These are phyloP conservation scores for Scelioninae gen. 1 DNA, from an alignment of 2,888 invertebrate genomes.

Conservation along the genomic window DNA sequence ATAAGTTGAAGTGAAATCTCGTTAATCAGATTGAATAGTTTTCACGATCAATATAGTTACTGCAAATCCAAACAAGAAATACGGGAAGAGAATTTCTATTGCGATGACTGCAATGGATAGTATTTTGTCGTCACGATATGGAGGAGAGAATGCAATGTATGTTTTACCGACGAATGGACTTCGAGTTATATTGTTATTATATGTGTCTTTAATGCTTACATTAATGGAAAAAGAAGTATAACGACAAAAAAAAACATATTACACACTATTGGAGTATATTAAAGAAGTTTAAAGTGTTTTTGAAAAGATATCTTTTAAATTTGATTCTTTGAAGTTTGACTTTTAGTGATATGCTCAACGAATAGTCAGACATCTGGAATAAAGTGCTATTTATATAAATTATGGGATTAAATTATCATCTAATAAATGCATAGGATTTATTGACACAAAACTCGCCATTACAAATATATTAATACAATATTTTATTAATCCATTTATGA, in stretches of 20 bases:
- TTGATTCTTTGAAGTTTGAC: background rate
- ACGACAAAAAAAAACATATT: background rate
- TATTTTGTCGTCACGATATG: slow-evolving; percentile 16
- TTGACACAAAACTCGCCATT: too few species aligned
- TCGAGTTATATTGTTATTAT: background rate
- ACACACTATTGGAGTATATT: background rate
- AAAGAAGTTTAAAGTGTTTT: background rate
- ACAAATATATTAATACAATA: too few species aligned
- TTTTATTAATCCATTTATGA: too few species aligned
- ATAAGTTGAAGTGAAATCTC: slow-evolving; percentile 17
- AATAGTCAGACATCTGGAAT: background rate
- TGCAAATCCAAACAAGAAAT: slow-evolving; percentile 27
- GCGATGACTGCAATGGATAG: slow-evolving; percentile 28
- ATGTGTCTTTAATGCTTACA: background rate
- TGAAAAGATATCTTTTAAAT: background rate
- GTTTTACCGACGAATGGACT: slow-evolving; percentile 6
- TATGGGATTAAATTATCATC: background rate
- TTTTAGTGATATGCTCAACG: background rate
- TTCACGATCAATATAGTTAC: slow-evolving; percentile 35
- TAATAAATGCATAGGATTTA: background rate
- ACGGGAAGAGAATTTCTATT: slow-evolving; percentile 20
- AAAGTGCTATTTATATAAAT: too few species aligned
- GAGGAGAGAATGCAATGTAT: slow-evolving; percentile 7
- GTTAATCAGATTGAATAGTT: slow-evolving; percentile 53
- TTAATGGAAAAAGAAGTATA: background rate